A percentile compares a stretch with the other conserved stretches of the same genome.
These are phyloP conservation scores for Xenops minutus DNA, from an alignment of 2,797 vertebrate genomes.

Conservation along the genomic window DNA sequence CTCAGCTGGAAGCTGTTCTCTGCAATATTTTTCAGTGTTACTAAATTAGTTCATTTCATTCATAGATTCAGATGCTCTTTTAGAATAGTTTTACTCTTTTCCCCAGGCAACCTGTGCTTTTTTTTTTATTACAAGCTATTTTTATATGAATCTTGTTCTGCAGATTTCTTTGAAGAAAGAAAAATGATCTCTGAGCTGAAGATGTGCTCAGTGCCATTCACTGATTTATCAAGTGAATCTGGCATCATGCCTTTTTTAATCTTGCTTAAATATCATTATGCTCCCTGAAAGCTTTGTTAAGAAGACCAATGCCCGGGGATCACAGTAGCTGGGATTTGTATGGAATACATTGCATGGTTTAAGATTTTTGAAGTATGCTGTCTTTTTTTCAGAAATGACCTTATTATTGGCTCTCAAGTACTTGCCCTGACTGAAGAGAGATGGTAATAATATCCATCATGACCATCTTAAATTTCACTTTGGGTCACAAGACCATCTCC, in stretches of 20 bases:
- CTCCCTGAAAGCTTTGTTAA: not conserved
- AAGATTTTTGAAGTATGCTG: not conserved
- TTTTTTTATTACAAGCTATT: not conserved
- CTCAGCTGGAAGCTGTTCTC: conserved; percentile 52
- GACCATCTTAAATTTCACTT: not conserved
- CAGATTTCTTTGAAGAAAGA: conserved; percentile 6
- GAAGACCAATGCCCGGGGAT: not conserved
- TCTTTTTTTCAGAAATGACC: not conserved
- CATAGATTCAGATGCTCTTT: conserved; percentile 26
- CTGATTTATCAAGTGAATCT: not conserved
- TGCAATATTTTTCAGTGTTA: conserved; percentile 39
- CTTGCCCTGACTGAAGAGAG: not conserved
- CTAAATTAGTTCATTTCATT: conserved; percentile 44
- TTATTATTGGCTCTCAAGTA: not conserved
- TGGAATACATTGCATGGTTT: not conserved
- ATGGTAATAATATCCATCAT: not conserved
- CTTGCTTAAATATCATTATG: not conserved
- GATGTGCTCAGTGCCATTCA: not conserved
- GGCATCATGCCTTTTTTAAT: not conserved
- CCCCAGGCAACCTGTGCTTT: not conserved
- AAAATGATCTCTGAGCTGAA: not conserved
- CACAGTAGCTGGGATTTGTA: not conserved
- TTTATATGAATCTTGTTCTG: not conserved
- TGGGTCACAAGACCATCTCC: not conserved
- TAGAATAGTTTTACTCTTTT: conserved; percentile 24